Evolutionary conservation across 2,797 vertebrate genomes (phyloP).

Genomic region (Periparus ater): DNA sequence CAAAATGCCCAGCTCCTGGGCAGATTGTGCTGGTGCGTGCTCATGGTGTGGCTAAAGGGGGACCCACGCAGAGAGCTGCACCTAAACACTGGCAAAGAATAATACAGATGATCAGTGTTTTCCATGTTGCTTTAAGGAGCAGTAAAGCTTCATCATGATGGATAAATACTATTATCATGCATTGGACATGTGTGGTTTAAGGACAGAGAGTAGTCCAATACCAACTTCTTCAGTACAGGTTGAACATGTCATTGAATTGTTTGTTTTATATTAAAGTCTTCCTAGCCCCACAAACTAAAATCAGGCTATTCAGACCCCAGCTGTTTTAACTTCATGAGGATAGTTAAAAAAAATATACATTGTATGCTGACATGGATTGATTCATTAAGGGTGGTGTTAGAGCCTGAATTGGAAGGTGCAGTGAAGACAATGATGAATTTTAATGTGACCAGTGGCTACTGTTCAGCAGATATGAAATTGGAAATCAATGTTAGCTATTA

Average conservation of each 20-base stretch:
- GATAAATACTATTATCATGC: constrained; percentile 24
- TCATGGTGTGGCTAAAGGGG: neutral
- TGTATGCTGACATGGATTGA: neutral
- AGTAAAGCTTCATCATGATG: neutral
- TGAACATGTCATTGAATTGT: neutral
- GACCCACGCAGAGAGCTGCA: neutral
- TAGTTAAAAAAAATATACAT: constrained; percentile 13
- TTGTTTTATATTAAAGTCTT: neutral
- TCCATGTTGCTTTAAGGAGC: neutral
- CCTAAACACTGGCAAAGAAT: neutral
- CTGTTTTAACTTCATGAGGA: constrained; percentile 19
- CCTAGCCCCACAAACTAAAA: neutral
- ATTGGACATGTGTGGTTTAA: constrained; percentile 21
- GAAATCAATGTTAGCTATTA: constrained; percentile 62
- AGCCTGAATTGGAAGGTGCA: constrained; percentile 24
- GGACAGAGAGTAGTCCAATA: neutral
- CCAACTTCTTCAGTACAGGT: constrained; percentile 14
- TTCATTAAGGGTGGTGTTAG: constrained; percentile 14
- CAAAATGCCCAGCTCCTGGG: neutral
- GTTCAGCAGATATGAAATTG: constrained; percentile 61
- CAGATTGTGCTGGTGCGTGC: accelerated
- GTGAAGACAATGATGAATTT: constrained; percentile 52
- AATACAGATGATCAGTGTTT: neutral
- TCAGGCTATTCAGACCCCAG: neutral
- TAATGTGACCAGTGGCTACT: constrained; percentile 47